These are phyloP conservation scores for Prunella fulvescens DNA, from an alignment of 2,113 vertebrate species.

Conservation along the genomic window DNA sequence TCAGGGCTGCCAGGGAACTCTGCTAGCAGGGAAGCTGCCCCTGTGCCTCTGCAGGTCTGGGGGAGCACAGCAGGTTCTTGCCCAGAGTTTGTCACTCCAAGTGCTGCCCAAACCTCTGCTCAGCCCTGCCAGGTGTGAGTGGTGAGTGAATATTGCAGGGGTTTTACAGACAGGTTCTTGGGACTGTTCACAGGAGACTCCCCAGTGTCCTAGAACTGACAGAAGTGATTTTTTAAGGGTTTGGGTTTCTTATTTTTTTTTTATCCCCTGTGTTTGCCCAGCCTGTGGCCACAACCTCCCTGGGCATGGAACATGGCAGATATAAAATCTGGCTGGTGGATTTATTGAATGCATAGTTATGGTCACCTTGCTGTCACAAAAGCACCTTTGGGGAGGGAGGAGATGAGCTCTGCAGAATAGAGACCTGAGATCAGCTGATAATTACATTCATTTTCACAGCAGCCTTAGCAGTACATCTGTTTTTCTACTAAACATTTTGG, in stretches of 20 bases:
- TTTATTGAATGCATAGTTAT: background rate
- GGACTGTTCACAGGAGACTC: background rate
- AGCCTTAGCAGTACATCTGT: conserved; percentile 18
- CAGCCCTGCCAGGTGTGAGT: background rate
- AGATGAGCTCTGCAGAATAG: background rate
- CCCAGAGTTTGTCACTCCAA: background rate
- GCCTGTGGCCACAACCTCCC: background rate
- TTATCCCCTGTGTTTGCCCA: background rate
- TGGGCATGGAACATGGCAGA: background rate
- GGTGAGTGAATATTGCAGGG: background rate
- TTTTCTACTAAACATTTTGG: conserved; percentile 25
- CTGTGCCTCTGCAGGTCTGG: background rate
- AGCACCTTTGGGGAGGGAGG: background rate
- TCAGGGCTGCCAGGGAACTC: background rate
- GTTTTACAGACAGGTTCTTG: background rate
- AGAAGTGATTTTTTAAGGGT: background rate
- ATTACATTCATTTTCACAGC: background rate
- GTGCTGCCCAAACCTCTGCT: background rate
- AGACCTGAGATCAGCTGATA: background rate
- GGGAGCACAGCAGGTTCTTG: background rate
- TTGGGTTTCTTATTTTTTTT: background rate
- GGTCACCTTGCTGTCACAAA: background rate
- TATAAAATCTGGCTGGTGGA: background rate
- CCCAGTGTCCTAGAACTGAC: background rate
- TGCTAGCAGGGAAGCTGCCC: background rate